A percentile compares a stretch with the other conserved stretches of the same genome.
These are phyloP conservation scores for Margarornis squamiger DNA, from an alignment of 2,797 vertebrate species.

Conservation along the genomic window DNA sequence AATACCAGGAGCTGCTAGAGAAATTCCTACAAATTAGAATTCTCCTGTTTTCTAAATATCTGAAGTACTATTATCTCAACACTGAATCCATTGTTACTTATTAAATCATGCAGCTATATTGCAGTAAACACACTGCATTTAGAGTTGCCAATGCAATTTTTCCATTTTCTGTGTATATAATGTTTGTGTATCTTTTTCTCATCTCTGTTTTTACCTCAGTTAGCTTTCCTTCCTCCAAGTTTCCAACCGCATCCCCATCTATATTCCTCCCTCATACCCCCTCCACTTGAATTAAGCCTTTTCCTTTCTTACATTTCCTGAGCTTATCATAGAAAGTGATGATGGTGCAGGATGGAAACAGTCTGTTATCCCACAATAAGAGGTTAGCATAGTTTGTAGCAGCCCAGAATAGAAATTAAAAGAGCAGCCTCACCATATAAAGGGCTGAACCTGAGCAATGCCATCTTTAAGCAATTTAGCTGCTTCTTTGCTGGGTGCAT, in stretches of 20 bases:
- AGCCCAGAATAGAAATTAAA: not conserved
- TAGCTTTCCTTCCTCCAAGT: not conserved
- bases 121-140: not conserved
- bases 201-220: not conserved
- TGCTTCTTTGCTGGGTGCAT: not conserved
- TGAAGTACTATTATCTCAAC: not conserved
- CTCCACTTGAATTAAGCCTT: not conserved
- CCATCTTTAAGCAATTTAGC: not conserved
- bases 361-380: not conserved
- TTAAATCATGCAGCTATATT: not conserved
- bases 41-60: not conserved
- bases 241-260: not conserved
- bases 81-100: not conserved
- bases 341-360: not conserved
- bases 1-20: not conserved
- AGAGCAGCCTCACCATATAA: not conserved
- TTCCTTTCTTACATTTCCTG: not conserved
- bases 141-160: not conserved
- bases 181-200: not conserved
- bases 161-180: not conserved
- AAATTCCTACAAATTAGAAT: not conserved
- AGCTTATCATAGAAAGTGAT: not conserved
- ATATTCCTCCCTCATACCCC: not conserved
- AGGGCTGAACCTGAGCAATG: not conserved
- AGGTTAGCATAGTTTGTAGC: not conserved